Conservation (phyloP, 2,797 vertebrate species). For the Lepilemur septentrionalis region DNA sequence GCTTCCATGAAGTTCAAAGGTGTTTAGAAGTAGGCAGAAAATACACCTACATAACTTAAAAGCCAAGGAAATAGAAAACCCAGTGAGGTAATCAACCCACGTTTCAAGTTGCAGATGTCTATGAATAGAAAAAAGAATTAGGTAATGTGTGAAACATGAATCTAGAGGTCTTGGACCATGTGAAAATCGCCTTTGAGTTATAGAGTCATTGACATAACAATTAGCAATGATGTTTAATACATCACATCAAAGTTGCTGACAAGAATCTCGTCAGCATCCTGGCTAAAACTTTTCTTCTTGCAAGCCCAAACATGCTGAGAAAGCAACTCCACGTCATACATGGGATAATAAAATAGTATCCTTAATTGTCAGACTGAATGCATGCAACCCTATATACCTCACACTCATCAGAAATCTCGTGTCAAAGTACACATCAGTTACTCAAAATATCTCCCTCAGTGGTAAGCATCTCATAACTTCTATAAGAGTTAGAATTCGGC, state of each 20-base stretch:
- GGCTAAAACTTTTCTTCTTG: constrained; percentile 28
- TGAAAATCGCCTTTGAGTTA: constrained; percentile 15
- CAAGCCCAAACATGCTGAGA: not conserved
- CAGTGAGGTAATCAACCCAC: constrained; percentile 32
- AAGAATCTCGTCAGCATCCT: not conserved
- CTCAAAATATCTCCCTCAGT: not conserved
- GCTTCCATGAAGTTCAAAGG: constrained; percentile 39
- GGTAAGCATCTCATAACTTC: not conserved
- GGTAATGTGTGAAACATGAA: not conserved
- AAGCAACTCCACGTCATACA: not conserved
- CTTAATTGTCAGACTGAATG: not conserved
- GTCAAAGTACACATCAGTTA: not conserved
- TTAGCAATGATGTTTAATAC: not conserved
- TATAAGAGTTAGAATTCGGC: not conserved
- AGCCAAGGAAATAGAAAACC: constrained; percentile 33
- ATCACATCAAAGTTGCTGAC: not conserved
- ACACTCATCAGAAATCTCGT: not conserved
- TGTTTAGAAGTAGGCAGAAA: constrained; percentile 51
- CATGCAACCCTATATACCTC: not conserved
- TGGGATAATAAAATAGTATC: not conserved
- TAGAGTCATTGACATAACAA: not conserved
- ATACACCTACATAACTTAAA: not conserved
- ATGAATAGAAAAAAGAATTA: not conserved
- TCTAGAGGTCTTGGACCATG: not conserved
- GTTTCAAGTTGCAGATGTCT: constrained; percentile 54